A percentile compares a stretch with the other conserved stretches of the same genome.
These are phyloP conservation scores for Colistium nudipinnis DNA, from an alignment of 2,113 vertebrate species.

Conservation along the genomic window DNA sequence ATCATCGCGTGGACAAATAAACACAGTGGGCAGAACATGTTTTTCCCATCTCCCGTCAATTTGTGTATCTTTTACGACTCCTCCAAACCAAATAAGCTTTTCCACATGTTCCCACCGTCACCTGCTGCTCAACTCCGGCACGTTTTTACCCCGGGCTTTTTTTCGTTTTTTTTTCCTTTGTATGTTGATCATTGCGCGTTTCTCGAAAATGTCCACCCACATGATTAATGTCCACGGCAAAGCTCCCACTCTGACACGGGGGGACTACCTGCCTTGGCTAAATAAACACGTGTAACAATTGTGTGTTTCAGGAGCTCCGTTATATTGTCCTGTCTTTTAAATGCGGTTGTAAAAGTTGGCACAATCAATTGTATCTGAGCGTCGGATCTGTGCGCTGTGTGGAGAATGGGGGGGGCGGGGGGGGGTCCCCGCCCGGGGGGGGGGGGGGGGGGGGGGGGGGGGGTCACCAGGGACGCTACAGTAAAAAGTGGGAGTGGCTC, in stretches of 20 bases:
- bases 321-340: slow-evolving; percentile 50
- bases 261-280: slow-evolving; percentile 30
- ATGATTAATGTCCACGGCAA: slow-evolving; percentile 14
- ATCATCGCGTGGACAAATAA: slow-evolving; percentile 67
- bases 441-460: too few species aligned
- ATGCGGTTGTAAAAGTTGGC: slow-evolving; percentile 12
- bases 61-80: slow-evolving; percentile 51
- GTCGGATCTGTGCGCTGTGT: slow-evolving; percentile 30
- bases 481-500: slow-evolving; percentile 47
- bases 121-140: slow-evolving; percentile 44
- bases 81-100: slow-evolving; percentile 62
- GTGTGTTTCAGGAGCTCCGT: slow-evolving; percentile 26
- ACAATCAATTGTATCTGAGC: slow-evolving; percentile 44
- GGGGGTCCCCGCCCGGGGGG: too few species aligned
- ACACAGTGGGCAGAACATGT: slow-evolving; percentile 70
- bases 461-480: slow-evolving; percentile 53
- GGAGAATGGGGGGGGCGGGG: too few species aligned
- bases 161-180: not conserved
- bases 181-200: slow-evolving; percentile 2
- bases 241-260: not conserved
- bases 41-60: slow-evolving; percentile 50
- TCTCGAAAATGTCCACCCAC: slow-evolving; percentile 13
- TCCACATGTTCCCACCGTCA: slow-evolving; percentile 71
- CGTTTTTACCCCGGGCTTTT: slow-evolving; percentile 15
- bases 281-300: slow-evolving; percentile 32